phyloP scores from a whole-genome alignment of 2,797 vertebrate genomes.

The Kryptolebias ocellatus region DNA sequence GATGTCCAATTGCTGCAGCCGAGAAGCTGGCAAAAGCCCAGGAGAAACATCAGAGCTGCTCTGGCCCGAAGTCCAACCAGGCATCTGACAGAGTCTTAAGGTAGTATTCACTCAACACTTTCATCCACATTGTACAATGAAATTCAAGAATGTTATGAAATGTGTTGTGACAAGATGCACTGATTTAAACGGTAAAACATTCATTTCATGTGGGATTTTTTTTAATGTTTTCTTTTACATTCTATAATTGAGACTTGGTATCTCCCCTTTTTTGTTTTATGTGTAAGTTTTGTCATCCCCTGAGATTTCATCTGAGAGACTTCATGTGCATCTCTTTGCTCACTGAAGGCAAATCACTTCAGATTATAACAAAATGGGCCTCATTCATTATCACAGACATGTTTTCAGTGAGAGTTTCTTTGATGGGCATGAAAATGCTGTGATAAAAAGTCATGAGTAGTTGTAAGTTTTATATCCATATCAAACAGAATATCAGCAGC shows the following conservation, averaged over 20 bases:
- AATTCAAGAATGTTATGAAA: background rate
- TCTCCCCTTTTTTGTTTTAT: slow-evolving; percentile 48
- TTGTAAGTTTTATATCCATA: slow-evolving; percentile 51
- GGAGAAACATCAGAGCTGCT: slow-evolving; percentile 96
- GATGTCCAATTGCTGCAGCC: slow-evolving; percentile 97
- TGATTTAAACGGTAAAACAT: slow-evolving; percentile 16
- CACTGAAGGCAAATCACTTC: slow-evolving; percentile 56
- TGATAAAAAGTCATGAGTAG: slow-evolving; percentile 59
- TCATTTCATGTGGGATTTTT: slow-evolving; percentile 28
- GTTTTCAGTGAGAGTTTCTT: slow-evolving; percentile 52
- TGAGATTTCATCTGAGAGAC: slow-evolving; percentile 55
- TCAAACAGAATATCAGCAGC: slow-evolving; percentile 48
- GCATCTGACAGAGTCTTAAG: slow-evolving; percentile 97
- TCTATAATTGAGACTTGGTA: slow-evolving; percentile 38
- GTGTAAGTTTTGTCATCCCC: slow-evolving; percentile 55
- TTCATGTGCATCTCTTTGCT: slow-evolving; percentile 50
- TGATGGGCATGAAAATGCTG: slow-evolving; percentile 56
- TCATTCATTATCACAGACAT: slow-evolving; percentile 53
- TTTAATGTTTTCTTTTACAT: slow-evolving; percentile 26
- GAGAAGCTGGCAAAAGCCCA: slow-evolving; percentile 99
- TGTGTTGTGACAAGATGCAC: slow-evolving; percentile 4
- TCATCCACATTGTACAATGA: background rate
- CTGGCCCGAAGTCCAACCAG: slow-evolving; percentile 94
- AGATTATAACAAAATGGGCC: slow-evolving; percentile 57
- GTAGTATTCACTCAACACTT: slow-evolving; percentile 72